Percentiles rank a stretch among this genome's conserved stretches.
Evolutionary conservation across 2,888 invertebrate genomes (phyloP).

Genomic region (Drosophila falleni): DNA sequence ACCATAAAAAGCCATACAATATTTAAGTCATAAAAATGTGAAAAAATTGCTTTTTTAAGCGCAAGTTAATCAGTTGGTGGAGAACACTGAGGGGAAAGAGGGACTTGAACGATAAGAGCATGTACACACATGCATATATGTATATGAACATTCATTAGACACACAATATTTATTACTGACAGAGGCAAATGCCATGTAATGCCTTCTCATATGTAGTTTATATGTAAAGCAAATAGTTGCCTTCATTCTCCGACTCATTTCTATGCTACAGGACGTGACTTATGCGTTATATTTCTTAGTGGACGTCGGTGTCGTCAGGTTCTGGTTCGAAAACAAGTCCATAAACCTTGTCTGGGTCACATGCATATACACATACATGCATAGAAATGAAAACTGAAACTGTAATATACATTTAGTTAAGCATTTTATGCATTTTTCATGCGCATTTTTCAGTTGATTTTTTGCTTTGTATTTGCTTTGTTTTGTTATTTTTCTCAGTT

Average conservation of each 20-base stretch:
- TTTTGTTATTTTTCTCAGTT: slow-evolving; percentile 15
- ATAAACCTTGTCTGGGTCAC: slow-evolving; percentile 78
- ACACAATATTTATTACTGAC: slow-evolving; percentile 44
- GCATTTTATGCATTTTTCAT: slow-evolving; percentile 55
- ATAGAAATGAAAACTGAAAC: slow-evolving; percentile 41
- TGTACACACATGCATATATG: not conserved
- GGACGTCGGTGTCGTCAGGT: slow-evolving; percentile 18
- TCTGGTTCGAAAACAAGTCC: slow-evolving; percentile 60
- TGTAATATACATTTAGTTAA: slow-evolving; percentile 46
- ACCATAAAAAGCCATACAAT: slow-evolving; percentile 69
- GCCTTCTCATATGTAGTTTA: slow-evolving; percentile 1
- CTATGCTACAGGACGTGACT: slow-evolving; percentile 72
- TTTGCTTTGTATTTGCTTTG: not conserved
- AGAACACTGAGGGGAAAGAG: not conserved
- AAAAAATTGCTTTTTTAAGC: slow-evolving; percentile 71
- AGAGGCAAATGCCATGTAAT: slow-evolving; percentile 33
- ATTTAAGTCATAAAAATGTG: slow-evolving; percentile 67
- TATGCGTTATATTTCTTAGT: slow-evolving; percentile 49
- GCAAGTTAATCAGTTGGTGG: slow-evolving; percentile 62
- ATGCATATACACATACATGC: slow-evolving; percentile 34
- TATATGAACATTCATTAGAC: slow-evolving; percentile 8
- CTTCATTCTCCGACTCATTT: slow-evolving; percentile 10
- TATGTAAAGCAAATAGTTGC: not conserved
- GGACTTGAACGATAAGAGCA: slow-evolving; percentile 19
- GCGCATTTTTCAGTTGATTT: slow-evolving; percentile 25